phyloP scores from a whole-genome alignment of 2,797 vertebrate species.

The Naso thynnoides region DNA sequence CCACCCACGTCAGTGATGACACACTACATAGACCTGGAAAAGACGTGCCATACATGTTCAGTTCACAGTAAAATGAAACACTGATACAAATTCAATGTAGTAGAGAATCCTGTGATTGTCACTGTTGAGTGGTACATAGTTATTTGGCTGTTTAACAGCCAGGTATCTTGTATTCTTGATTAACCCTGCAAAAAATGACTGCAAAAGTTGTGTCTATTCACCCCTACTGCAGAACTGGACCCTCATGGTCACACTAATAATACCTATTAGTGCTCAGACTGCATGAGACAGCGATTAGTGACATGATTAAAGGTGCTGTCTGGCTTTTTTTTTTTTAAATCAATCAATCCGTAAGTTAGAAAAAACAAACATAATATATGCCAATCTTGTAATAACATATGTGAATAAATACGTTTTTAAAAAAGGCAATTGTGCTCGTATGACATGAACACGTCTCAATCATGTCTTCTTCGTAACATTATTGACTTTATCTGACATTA shows the following conservation, averaged over 20 bases:
- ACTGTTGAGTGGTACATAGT: constrained; percentile 71
- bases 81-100: constrained; percentile 55
- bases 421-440: constrained; percentile 63
- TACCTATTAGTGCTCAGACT: constrained; percentile 20
- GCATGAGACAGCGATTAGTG: constrained; percentile 23
- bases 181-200: constrained; percentile 66
- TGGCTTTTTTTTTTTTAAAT: constrained; percentile 20
- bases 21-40: constrained; percentile 51
- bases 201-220: constrained; percentile 47
- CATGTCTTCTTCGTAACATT: constrained; percentile 24
- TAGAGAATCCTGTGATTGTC: constrained; percentile 79
- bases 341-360: not conserved
- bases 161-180: constrained; percentile 55
- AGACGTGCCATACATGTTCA: constrained; percentile 43
- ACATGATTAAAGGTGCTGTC: constrained; percentile 23
- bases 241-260: constrained; percentile 33
- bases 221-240: constrained; percentile 61
- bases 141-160: constrained; percentile 80
- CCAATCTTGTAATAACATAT: constrained; percentile 9
- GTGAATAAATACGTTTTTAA: constrained; percentile 28
- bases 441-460: constrained; percentile 26
- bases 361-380: constrained; percentile 17
- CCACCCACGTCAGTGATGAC: constrained; percentile 51
- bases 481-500: constrained; percentile 36
- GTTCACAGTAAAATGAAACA: constrained; percentile 63